Percentiles rank a stretch among this genome's conserved stretches.
Conservation (phyloP, 2,888 invertebrate genomes). For the Erebia aethiops region DNA sequence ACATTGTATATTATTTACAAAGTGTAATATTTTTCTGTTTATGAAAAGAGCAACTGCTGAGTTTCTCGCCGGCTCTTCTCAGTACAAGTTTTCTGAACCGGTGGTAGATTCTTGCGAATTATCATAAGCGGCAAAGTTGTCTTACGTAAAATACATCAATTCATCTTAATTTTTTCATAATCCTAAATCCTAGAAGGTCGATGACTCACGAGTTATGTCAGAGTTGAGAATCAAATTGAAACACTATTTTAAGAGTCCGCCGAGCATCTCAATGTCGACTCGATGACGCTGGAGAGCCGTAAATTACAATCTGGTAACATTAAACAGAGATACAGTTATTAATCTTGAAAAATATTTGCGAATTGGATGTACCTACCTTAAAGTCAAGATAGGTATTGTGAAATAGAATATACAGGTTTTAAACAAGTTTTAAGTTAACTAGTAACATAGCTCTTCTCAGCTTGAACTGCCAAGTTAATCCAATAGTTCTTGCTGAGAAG, state of each 20-base stretch:
- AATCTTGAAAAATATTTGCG: neutral
- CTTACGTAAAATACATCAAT: no score
- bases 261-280: conserved; percentile 49
- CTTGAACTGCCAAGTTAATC: no score
- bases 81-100: no score
- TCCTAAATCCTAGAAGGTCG: conserved; percentile 40
- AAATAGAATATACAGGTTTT: neutral
- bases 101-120: no score
- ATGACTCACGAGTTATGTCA: conserved; percentile 44
- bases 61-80: no score
- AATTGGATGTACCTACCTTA: neutral
- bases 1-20: no score
- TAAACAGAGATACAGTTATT: conserved; percentile 14
- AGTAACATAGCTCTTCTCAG: no score
- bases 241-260: conserved; percentile 46
- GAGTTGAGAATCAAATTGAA: conserved; percentile 40
- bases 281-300: conserved; percentile 15
- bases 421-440: no score
- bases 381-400: neutral
- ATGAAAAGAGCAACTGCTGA: no score
- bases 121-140: no score
- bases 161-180: neutral
- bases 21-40: no score
- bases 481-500: no score
- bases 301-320: conserved; percentile 25